phyloP scores from a whole-genome alignment of 2,797 vertebrate genomes.

The Paguma larvata region DNA sequence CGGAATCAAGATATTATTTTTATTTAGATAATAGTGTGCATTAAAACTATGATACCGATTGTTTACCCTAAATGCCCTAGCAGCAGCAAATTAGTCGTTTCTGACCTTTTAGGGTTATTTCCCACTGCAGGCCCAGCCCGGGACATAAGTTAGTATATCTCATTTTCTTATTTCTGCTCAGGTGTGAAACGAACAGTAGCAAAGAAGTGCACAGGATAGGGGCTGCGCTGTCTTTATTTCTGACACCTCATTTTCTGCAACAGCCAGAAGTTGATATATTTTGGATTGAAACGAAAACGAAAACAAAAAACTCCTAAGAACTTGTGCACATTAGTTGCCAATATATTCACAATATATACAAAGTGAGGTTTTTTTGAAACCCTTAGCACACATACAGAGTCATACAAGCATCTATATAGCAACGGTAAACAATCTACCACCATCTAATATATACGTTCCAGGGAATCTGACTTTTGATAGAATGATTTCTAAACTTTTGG shows the following conservation, averaged over 20 bases:
- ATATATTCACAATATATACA: conserved; percentile 28
- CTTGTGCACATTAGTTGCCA: conserved; percentile 24
- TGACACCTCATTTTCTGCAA: conserved; percentile 53
- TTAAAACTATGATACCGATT: conserved; percentile 74
- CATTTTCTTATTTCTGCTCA: conserved; percentile 58
- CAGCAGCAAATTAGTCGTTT: conserved; percentile 71
- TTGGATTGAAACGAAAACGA: not conserved
- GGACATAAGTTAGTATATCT: conserved; percentile 48
- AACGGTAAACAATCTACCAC: conserved; percentile 21
- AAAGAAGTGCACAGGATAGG: not conserved
- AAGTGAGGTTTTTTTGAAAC: conserved; percentile 6
- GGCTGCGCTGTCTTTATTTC: conserved; percentile 42
- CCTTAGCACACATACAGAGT: not conserved
- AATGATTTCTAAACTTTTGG: conserved; percentile 56
- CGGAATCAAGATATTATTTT: conserved; percentile 66
- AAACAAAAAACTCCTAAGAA: not conserved
- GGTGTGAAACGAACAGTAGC: conserved; percentile 33
- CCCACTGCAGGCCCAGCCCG: conserved; percentile 21
- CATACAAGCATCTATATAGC: not conserved
- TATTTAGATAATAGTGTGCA: conserved; percentile 69
- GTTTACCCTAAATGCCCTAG: conserved; percentile 72
- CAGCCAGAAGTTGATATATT: not conserved
- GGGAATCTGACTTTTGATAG: conserved; percentile 29
- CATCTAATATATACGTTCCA: not conserved
- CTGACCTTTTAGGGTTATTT: conserved; percentile 73